phyloP scores from a whole-genome alignment of 1,140 invertebrate species.

The Zophobas atratus region DNA sequence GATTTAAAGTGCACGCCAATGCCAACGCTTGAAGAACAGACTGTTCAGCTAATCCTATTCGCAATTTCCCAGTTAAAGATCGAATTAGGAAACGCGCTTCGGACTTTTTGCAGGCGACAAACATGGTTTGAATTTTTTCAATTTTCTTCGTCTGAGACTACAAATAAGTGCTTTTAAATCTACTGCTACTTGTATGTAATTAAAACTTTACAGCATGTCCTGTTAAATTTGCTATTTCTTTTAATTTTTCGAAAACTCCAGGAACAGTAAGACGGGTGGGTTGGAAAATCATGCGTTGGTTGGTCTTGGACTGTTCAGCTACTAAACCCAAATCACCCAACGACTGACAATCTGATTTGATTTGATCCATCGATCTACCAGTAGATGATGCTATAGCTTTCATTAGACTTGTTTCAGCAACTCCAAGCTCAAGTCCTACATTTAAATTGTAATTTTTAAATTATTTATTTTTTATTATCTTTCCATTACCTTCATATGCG shows the following conservation, averaged over 20 bases:
- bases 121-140: slow-evolving; percentile 91
- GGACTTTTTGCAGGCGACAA: slow-evolving; percentile 91
- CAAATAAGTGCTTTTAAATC: slow-evolving; percentile 32
- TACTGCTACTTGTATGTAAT: slow-evolving; percentile 1
- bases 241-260: slow-evolving; percentile 89
- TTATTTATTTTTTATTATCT: no score
- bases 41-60: slow-evolving; percentile 98
- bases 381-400: slow-evolving; percentile 96
- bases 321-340: slow-evolving; percentile 95
- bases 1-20: slow-evolving; percentile 84
- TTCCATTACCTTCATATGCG: slow-evolving; percentile 84
- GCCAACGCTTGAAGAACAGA: slow-evolving; percentile 94
- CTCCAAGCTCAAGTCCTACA: slow-evolving; percentile 73
- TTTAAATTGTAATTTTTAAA: slow-evolving; percentile 36
- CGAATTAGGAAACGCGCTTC: slow-evolving; percentile 96
- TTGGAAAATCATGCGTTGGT: slow-evolving; percentile 91
- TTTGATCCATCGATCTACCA: slow-evolving; percentile 87
- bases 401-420: slow-evolving; percentile 95
- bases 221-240: slow-evolving; percentile 91
- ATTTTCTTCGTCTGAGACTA: slow-evolving; percentile 83
- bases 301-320: slow-evolving; percentile 90
- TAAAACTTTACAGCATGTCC: slow-evolving; percentile 75
- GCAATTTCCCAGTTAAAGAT: slow-evolving; percentile 93
- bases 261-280: slow-evolving; percentile 78
- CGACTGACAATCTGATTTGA: slow-evolving; percentile 85